These are phyloP conservation scores for Coracopsis vasa DNA, from an alignment of 2,113 vertebrate genomes.

Conservation along the genomic window DNA sequence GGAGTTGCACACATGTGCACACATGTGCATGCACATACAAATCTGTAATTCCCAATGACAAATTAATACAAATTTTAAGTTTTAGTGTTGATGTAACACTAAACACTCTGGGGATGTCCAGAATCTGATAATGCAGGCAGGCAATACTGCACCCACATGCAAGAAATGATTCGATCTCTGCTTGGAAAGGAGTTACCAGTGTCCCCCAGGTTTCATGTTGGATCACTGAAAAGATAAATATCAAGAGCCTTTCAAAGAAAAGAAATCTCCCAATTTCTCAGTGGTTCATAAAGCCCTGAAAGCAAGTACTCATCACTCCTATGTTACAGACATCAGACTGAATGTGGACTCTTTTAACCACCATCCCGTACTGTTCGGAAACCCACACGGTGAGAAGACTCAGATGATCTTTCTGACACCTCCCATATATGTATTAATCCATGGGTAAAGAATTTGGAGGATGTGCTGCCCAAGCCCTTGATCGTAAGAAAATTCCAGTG, in stretches of 20 bases:
- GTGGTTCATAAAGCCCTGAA: neutral
- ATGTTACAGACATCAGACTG: neutral
- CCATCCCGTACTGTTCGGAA: neutral
- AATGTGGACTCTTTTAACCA: neutral
- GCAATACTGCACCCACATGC: neutral
- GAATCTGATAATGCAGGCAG: neutral
- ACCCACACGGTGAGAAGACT: neutral
- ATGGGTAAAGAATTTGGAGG: neutral
- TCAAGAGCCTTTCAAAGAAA: neutral
- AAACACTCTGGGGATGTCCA: neutral
- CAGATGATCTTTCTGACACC: neutral
- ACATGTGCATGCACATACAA: neutral
- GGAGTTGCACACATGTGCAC: neutral
- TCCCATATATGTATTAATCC: neutral
- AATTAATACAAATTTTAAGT: neutral
- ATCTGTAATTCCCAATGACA: neutral
- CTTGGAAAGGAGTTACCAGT: neutral
- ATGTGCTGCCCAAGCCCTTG: neutral
- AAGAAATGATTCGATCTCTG: neutral
- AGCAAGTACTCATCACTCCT: neutral
- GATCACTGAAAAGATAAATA: neutral
- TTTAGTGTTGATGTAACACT: neutral
- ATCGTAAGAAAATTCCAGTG: neutral
- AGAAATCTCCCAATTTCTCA: neutral
- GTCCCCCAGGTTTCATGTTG: fast-evolving